These are phyloP conservation scores for Silvanus unidentatus DNA, from an alignment of 2,888 invertebrate species.

Conservation along the genomic window DNA sequence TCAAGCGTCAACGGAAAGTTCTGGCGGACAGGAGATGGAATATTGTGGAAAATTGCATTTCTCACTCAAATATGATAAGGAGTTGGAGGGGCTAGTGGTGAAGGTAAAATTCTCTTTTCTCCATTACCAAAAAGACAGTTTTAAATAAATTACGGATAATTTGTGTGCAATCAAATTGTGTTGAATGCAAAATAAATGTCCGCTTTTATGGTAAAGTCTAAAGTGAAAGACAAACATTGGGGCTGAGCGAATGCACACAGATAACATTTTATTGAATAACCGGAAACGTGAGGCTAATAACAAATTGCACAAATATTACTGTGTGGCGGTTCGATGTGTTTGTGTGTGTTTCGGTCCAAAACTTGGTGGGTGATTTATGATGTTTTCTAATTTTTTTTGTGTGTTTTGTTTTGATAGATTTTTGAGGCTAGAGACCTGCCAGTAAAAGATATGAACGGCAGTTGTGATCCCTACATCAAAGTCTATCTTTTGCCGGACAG, in stretches of 20 bases:
- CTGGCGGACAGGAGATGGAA: conserved; percentile 58
- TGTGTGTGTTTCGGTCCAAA: too few relatives aligned
- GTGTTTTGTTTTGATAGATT: conserved; percentile 26
- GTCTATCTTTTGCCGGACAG: conserved; percentile 77
- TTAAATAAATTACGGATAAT: not conserved
- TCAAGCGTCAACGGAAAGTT: conserved; percentile 66
- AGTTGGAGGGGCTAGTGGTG: conserved; percentile 73
- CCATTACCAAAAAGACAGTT: not conserved
- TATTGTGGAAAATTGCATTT: conserved; percentile 78
- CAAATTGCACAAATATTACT: too few relatives aligned
- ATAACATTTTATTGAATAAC: too few relatives aligned
- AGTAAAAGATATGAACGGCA: conserved; percentile 75
- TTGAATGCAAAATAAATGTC: too few relatives aligned
- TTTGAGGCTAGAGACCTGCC: conserved; percentile 62
- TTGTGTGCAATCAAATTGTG: not conserved
- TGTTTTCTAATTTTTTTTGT: too few relatives aligned
- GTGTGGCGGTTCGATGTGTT: too few relatives aligned
- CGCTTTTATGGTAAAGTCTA: too few relatives aligned
- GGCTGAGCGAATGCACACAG: too few relatives aligned
- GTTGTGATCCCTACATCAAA: conserved; percentile 85
- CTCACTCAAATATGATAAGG: conserved; percentile 73
- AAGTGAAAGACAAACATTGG: too few relatives aligned
- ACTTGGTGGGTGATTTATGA: too few relatives aligned
- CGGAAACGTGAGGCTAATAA: too few relatives aligned
- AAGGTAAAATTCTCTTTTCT: conserved; percentile 52